Evolutionary conservation across 2,888 invertebrate species (phyloP).

Genomic region (Eumerus sabulonum): DNA sequence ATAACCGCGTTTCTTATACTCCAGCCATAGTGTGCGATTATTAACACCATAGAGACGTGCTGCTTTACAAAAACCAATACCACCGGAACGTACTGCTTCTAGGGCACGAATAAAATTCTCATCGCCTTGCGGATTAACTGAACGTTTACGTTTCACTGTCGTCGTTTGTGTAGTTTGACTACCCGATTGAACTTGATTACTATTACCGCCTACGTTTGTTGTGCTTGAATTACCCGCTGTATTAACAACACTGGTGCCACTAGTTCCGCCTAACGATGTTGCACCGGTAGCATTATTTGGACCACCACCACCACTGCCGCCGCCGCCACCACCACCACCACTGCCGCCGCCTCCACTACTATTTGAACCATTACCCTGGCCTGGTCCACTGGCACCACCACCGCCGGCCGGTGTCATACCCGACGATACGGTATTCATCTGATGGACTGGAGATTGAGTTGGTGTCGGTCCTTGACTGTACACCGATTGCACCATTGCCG

Average conservation of each 20-base stretch:
- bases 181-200: constrained; percentile 59
- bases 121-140: constrained; percentile 89
- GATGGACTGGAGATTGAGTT: constrained; percentile 78
- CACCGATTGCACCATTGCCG: constrained; percentile 80
- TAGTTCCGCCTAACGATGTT: constrained; percentile 57
- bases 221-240: constrained; percentile 52
- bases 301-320: constrained; percentile 56
- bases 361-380: constrained; percentile 73
- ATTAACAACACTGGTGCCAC: constrained; percentile 53
- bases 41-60: constrained; percentile 91
- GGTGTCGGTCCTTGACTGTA: constrained; percentile 80
- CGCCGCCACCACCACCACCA: constrained; percentile 64
- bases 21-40: constrained; percentile 91
- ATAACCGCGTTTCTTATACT: constrained; percentile 91
- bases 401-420: constrained; percentile 72
- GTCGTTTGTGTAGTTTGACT: constrained; percentile 73
- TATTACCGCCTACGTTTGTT: constrained; percentile 53
- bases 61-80: constrained; percentile 92
- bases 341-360: constrained; percentile 53
- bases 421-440: constrained; percentile 70
- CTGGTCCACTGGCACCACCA: constrained; percentile 75
- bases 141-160: constrained; percentile 83
- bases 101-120: constrained; percentile 90
- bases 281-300: constrained; percentile 40
- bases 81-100: constrained; percentile 90